Conservation (phyloP, 2,888 invertebrate species). For the Prosapia bicincta region DNA sequence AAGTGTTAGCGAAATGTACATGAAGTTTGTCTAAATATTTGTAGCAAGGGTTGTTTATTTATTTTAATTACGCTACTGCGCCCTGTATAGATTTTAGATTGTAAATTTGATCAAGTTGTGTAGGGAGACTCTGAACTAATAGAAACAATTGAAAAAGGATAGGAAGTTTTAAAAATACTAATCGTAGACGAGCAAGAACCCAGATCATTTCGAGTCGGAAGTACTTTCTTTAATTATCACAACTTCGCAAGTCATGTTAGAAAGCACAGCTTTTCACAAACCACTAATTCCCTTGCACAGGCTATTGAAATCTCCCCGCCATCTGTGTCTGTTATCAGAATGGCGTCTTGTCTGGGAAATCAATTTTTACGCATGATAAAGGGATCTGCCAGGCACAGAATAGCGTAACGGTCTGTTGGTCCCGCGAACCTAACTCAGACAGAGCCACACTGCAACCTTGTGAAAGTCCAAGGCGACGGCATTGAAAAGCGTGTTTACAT, state of each 20-base stretch:
- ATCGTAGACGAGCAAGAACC: background rate
- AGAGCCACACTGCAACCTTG: background rate
- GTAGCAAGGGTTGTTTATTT: too few relatives aligned
- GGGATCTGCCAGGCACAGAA: background rate
- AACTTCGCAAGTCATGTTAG: background rate
- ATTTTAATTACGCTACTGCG: too few relatives aligned
- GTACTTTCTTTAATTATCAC: background rate
- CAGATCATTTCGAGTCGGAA: background rate
- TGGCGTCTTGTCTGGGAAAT: background rate
- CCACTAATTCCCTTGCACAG: background rate
- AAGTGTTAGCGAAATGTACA: too few relatives aligned
- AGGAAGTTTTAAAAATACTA: background rate
- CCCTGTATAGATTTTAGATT: too few relatives aligned
- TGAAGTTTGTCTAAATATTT: too few relatives aligned
- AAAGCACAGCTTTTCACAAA: background rate
- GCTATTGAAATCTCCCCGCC: background rate
- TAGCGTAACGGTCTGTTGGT: background rate
- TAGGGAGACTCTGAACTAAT: too few relatives aligned
- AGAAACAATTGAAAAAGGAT: too few relatives aligned
- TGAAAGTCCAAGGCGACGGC: background rate
- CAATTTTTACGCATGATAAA: background rate
- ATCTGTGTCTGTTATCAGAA: background rate
- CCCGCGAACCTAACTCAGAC: background rate
- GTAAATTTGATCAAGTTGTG: too few relatives aligned
- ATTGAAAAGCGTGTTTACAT: background rate